Evolutionary conservation across 2,888 invertebrate genomes (phyloP), one percentile per base, ranked within the genome.

Genomic region (Trissoscelio sp.): DNA sequence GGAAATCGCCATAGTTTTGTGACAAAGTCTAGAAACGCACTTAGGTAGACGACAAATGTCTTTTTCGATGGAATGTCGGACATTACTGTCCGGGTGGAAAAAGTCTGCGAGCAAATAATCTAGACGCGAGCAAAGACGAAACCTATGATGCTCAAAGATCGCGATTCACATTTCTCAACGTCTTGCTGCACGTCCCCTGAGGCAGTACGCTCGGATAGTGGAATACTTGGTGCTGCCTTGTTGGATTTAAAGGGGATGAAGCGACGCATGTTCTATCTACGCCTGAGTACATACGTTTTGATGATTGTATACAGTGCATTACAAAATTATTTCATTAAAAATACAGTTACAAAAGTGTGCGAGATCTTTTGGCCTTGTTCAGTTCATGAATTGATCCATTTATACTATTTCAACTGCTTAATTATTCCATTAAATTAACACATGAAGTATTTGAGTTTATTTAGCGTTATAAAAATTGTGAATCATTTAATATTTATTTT

Each of bases 101-200:
- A 82, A 82, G 79, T 64, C 72, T 46, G 57, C 48, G 75, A 77
- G 64, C 75, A 79, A 82, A 82, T 79, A 82, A 82, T 79, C 75
- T 62, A 67, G 79, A 78, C 44, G 31, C 64, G 57, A 62, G 67
- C 37, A 75, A 75, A 82, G 75, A 82, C 60, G 62, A 75, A 72
- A 78, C 58, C 55, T 60, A 64, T 82, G 60, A 77, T 51, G 70
- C 81, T 83, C 73, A 60, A 80, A 79, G 83, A 83, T 85, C 84
- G 78, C 83, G 69, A 83, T 83, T 88, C 86, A 83, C 86, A 88
- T 88, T 88, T 88, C 85, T 88, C 87, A 86, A 85, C 83, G 87
- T 88, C 83, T 80, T 80, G 70, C 55, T 44, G 79, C 53, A 31
- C 60, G 37, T 82, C 84, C 83, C 85, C 9, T 11, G 83, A 74